Evolutionary conservation across 2,888 invertebrate genomes (phyloP), one percentile per base, ranked within the genome.

Genomic region (Conchocele bisecta): DNA sequence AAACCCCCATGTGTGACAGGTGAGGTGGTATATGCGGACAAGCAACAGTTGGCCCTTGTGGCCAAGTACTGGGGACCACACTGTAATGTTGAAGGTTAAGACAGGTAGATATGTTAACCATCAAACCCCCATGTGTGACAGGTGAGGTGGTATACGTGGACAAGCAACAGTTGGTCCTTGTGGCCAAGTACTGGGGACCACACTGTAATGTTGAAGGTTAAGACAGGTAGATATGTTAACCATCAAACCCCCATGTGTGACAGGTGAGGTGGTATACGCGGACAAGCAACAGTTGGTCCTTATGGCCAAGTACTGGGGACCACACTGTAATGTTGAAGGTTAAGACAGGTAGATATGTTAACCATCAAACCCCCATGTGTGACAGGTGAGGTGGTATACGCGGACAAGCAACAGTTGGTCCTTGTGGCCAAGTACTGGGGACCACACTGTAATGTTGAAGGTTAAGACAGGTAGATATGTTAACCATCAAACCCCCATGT

Each of bases 321-420:
- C n/a, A n/a, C n/a, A n/a, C n/a, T n/a, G n/a, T n/a, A n/a, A n/a
- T n/a, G n/a, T n/a, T n/a, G n/a, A n/a, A n/a, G n/a, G n/a, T n/a
- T n/a, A n/a, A n/a, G n/a, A n/a, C n/a, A n/a, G n/a, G n/a, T n/a
- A n/a, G n/a, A n/a, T n/a, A n/a, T n/a, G n/a, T n/a, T n/a, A n/a
- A n/a, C n/a, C n/a, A n/a, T n/a, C n/a, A n/a, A n/a, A n/a, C n/a
- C n/a, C n/a, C n/a, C n/a, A n/a, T n/a, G n/a, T n/a, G n/a, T n/a
- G n/a, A n/a, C 51, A 77, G 84, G 83, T 22, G 86, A 86, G 35
- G 88, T 88, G 6, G 85, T 86, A 17, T 85, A 84, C 67, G 85
- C 83, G 0, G 64, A 68, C 17, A 78, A 77, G 11, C 54, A 64
- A 0, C 79, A 81, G 51, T 64, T 88, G 15, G 53, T 63, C 20